phyloP scores from a whole-genome alignment of 2,797 vertebrate genomes.

The Miichthys miiuy region DNA sequence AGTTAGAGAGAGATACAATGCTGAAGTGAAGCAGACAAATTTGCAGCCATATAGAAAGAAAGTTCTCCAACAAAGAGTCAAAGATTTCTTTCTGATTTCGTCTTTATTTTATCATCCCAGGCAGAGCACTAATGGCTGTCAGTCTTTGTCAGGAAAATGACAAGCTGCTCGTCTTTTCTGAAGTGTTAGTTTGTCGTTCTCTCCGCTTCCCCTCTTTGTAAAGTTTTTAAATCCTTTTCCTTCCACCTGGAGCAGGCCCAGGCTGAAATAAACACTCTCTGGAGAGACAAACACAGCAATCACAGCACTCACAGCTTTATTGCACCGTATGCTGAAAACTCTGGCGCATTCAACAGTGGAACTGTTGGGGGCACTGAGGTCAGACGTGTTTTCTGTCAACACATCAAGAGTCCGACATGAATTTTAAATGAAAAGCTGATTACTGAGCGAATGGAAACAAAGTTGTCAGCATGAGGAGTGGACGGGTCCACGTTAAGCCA shows the following conservation, averaged over 20 bases:
- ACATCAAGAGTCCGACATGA: neutral
- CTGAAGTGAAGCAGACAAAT: neutral
- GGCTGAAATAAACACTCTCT: slow-evolving; percentile 5
- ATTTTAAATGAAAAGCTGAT: slow-evolving; percentile 30
- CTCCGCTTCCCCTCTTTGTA: slow-evolving; percentile 1
- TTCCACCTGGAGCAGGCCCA: neutral
- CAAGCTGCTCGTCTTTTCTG: neutral
- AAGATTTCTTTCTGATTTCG: no score
- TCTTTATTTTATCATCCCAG: neutral
- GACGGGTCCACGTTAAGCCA: neutral
- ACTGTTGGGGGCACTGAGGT: neutral
- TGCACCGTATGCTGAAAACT: neutral
- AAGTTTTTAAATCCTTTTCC: slow-evolving; percentile 7
- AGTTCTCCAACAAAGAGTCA: neutral
- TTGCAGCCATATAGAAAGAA: neutral
- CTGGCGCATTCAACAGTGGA: slow-evolving; percentile 11
- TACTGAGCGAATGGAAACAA: slow-evolving; percentile 3
- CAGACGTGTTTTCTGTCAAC: slow-evolving; percentile 9
- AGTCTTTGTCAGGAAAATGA: neutral
- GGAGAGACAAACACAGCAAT: slow-evolving; percentile 12
- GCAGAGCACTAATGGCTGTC: neutral
- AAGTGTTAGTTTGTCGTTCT: slow-evolving; percentile 4
- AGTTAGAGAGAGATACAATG: neutral
- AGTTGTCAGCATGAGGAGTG: slow-evolving; percentile 8
- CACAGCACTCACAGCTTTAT: slow-evolving; percentile 25